Percentiles rank a stretch among this genome's conserved stretches.
These are phyloP conservation scores for Ammospiza nelsoni DNA, from an alignment of 2,113 vertebrate genomes.

Conservation along the genomic window DNA sequence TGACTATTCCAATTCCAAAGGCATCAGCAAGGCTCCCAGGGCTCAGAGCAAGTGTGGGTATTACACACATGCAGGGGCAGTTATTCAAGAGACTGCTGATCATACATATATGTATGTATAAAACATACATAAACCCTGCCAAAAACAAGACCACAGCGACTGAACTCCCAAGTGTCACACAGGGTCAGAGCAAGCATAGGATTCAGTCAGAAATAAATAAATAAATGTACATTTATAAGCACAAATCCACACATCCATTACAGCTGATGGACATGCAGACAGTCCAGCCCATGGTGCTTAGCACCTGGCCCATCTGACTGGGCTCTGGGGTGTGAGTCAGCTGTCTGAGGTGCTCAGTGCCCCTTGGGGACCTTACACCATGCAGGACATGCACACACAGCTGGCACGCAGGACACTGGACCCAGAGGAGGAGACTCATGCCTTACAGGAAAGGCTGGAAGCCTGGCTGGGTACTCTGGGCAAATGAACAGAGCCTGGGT, in stretches of 20 bases:
- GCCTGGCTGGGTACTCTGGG: not conserved
- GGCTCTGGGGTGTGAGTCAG: not conserved
- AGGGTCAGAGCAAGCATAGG: not conserved
- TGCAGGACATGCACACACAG: not conserved
- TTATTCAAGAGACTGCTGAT: not conserved
- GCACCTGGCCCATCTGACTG: not conserved
- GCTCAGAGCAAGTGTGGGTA: not conserved
- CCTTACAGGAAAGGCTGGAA: not conserved
- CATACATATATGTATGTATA: too few relatives aligned
- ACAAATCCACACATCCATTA: not conserved
- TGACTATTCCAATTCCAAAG: not conserved
- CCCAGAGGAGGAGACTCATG: not conserved
- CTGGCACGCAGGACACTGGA: not conserved
- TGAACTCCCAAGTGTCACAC: not conserved
- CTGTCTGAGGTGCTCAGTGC: not conserved
- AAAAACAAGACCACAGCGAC: not conserved
- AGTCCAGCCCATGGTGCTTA: not conserved
- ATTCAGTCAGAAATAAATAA: not conserved
- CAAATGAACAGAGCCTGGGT: not conserved
- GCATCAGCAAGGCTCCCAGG: not conserved
- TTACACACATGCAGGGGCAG: not conserved
- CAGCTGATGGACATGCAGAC: not conserved
- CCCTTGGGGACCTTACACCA: accelerated
- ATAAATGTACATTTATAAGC: not conserved
- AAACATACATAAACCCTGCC: not conserved